These are phyloP conservation scores for Stercorarius parasiticus DNA, from an alignment of 2,113 vertebrate genomes.

Conservation along the genomic window DNA sequence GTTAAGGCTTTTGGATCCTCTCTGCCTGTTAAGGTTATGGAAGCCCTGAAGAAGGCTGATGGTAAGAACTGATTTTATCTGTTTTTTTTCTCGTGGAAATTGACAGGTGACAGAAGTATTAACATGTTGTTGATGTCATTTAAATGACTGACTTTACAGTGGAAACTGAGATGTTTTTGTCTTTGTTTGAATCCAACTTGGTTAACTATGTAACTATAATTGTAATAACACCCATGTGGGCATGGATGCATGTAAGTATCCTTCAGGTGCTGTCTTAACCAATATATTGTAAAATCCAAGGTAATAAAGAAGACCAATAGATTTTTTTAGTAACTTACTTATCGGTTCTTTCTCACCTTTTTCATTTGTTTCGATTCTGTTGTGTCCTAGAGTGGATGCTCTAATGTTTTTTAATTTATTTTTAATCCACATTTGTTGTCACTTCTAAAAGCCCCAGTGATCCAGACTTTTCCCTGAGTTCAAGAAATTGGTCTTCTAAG, in stretches of 20 bases:
- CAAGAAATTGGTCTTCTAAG: neutral
- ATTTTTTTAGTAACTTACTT: neutral
- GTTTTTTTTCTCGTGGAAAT: neutral
- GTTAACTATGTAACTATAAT: neutral
- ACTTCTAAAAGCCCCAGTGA: neutral
- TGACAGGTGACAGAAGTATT: neutral
- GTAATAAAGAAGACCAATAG: neutral
- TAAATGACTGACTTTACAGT: neutral
- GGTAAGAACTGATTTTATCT: slow-evolving; percentile 72
- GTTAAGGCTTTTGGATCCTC: slow-evolving; percentile 91
- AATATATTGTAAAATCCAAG: neutral
- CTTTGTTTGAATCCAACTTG: neutral
- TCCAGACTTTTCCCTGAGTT: neutral
- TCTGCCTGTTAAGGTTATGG: slow-evolving; percentile 95
- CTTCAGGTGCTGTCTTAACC: neutral
- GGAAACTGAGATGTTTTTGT: neutral
- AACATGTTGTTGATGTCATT: neutral
- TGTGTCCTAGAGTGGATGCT: neutral
- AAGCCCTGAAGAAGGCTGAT: slow-evolving; percentile 86
- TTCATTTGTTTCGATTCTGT: neutral
- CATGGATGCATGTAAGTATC: neutral
- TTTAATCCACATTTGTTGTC: neutral
- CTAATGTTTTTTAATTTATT: neutral
- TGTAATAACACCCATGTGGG: neutral
- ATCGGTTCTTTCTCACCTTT: neutral